A percentile compares a stretch with the other conserved stretches of the same genome.
Conservation (phyloP, 1,140 invertebrate genomes). For the Belonocnema kinseyi region DNA sequence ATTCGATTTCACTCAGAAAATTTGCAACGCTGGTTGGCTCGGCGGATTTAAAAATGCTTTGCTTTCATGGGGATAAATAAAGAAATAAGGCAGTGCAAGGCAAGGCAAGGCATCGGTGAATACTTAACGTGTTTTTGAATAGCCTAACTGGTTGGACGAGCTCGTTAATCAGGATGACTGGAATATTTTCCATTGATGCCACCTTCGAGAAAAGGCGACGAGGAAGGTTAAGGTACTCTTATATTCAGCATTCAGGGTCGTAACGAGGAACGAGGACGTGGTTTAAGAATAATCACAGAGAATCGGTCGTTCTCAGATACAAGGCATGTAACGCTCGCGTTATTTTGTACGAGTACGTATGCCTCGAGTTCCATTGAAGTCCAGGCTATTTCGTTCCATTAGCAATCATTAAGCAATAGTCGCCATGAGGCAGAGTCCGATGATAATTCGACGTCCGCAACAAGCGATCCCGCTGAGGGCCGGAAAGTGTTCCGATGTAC, state of each 20-base stretch:
- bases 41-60: no score
- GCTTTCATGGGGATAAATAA: no score
- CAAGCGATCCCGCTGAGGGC: conserved; percentile 30
- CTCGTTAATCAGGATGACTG: no score
- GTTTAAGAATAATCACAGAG: neutral
- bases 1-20: neutral
- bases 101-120: no score
- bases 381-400: conserved; percentile 13
- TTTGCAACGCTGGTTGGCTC: no score
- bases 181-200: no score
- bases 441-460: conserved; percentile 28
- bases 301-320: neutral
- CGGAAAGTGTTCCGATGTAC: conserved; percentile 27
- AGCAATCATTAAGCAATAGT: conserved; percentile 26
- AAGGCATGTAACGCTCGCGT: conserved; percentile 3
- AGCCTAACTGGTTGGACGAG: no score
- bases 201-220: no score
- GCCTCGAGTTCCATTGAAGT: conserved; percentile 15
- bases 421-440: conserved; percentile 7
- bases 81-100: no score
- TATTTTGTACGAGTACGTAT: conserved; percentile 9
- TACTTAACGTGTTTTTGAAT: no score
- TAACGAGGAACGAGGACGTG: neutral
- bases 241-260: neutral
- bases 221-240: neutral